Evolutionary conservation across 2,113 vertebrate species (phyloP).

Genomic region (Corydoras sp.): DNA sequence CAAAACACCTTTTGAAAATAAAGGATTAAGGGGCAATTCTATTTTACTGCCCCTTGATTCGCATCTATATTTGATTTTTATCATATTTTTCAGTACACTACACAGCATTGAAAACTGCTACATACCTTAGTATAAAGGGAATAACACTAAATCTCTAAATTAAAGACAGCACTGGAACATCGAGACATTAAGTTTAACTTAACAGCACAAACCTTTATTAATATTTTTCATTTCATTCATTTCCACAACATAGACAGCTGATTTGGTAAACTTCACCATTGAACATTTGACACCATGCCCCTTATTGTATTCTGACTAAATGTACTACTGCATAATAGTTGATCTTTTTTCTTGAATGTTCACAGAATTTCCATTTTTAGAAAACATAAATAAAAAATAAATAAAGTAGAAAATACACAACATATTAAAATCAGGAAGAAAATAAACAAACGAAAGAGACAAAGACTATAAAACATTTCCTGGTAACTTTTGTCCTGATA

Average conservation of each 20-base stretch:
- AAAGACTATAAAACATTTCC: conserved; percentile 22
- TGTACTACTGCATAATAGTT: conserved; percentile 51
- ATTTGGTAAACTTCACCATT: conserved; percentile 53
- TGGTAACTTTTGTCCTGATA: neutral
- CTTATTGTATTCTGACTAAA: conserved; percentile 48
- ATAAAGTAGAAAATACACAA: conserved; percentile 32
- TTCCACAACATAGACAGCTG: conserved; percentile 56
- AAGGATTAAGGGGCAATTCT: too few relatives aligned
- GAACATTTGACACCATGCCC: conserved; percentile 54
- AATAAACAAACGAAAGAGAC: conserved; percentile 15
- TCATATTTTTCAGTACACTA: too few relatives aligned
- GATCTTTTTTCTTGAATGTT: conserved; percentile 37
- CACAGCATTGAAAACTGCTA: too few relatives aligned
- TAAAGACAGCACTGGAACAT: conserved; percentile 2
- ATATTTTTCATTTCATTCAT: conserved; percentile 42
- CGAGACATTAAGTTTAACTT: conserved; percentile 13
- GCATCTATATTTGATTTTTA: too few relatives aligned
- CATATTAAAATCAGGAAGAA: conserved; percentile 26
- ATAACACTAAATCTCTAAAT: neutral
- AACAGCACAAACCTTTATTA: conserved; percentile 55
- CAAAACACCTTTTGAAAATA: too few relatives aligned
- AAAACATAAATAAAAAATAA: conserved; percentile 39
- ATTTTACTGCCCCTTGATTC: too few relatives aligned
- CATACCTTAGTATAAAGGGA: neutral
- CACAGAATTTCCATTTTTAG: conserved; percentile 42